Evolutionary conservation across 2,888 invertebrate species (phyloP), one percentile per base, ranked within the genome.

Genomic region (Drosophila diplacantha): DNA sequence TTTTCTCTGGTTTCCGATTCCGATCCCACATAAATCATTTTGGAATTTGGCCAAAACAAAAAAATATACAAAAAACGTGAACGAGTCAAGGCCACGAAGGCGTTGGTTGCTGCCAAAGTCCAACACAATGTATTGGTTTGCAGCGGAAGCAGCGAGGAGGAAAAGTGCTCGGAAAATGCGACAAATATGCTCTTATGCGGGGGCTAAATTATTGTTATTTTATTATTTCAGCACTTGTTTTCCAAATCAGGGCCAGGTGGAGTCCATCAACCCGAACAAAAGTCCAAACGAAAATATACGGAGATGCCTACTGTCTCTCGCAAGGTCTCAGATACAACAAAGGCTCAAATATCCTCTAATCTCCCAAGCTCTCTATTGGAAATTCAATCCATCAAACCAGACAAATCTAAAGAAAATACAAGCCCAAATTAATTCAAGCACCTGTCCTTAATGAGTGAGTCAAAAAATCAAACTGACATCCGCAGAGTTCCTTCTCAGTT

Each of bases 1-100:
- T 16, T 43, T 26, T 3, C 18, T 3, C 18, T 29, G 29, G 5
- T 18, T 44, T 44, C 29, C 29, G 29, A 43, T 41, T 24, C 16
- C 41, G 8, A 29, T 18, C 12, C 29, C 44, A 18, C 49, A 71
- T 71, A 71, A 71, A 71, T 66, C 71, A 71, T 46, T 44, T 71
- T 71, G 61, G 71, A 58, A 47, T 50, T 56, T 56, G 39, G 62
- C 71, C 71, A 71, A 71, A 41, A 41, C 3, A 49, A 37, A 6
- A 34, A 44, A 5, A 24, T 14, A 22, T 1, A 20, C 20, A 39
- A 39, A 39, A 54, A 61, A 44, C 24, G 34, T 29, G 58, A 51
- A 47, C 39, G 14, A 58, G 62, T 69, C 70, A 70, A 57, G 69
- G 54, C 60, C 52, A 35, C 12, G 31, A 50, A 47, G 38, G 26